phyloP scores from a whole-genome alignment of 2,113 vertebrate genomes.

The Amazona vittata region DNA sequence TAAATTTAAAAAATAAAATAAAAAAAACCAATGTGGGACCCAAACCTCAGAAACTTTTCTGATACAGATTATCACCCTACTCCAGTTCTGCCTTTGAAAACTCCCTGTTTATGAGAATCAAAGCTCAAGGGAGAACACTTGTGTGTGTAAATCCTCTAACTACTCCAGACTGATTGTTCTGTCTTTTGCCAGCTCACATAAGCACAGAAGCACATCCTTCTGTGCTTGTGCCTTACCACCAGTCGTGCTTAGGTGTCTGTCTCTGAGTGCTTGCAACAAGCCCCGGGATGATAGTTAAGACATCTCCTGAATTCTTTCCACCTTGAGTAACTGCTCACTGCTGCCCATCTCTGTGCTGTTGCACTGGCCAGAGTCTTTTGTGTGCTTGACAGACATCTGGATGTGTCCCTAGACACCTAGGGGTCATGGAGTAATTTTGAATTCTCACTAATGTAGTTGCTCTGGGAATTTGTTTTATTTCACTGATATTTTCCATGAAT shows the following conservation, averaged over 20 bases:
- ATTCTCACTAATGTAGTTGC: neutral
- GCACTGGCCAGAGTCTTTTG: neutral
- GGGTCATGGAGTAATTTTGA: neutral
- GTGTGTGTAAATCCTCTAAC: neutral
- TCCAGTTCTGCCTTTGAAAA: neutral
- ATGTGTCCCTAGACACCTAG: neutral
- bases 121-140: neutral
- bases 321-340: fast-evolving
- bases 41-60: neutral
- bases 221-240: neutral
- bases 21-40: neutral
- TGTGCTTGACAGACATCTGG: neutral
- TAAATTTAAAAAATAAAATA: neutral
- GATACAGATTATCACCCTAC: neutral
- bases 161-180: neutral
- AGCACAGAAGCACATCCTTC: neutral
- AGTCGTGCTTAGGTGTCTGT: fast-evolving
- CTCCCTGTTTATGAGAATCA: neutral
- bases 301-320: neutral
- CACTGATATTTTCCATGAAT: neutral
- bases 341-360: neutral
- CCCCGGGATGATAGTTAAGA: fast-evolving
- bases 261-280: neutral
- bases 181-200: neutral
- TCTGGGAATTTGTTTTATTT: neutral